Conservation (phyloP, 2,797 vertebrate species). For the Chrosomus eos region DNA sequence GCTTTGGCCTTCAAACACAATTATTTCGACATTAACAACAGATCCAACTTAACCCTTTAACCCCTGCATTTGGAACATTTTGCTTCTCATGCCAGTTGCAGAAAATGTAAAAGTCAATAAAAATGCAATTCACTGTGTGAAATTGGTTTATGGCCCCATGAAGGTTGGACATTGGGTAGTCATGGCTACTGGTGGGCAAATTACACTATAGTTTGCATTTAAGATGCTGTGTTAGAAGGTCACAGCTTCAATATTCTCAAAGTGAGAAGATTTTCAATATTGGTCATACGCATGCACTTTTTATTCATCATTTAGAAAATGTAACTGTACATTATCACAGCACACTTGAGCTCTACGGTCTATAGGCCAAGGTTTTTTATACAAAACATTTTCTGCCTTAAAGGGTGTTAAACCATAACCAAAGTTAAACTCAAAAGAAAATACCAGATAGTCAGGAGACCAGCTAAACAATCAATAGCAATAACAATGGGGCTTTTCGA, state of each 20-base stretch:
- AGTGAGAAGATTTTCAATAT: constrained; percentile 22
- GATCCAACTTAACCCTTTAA: constrained; percentile 44
- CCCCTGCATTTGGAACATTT: constrained; percentile 8
- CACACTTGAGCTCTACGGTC: background rate
- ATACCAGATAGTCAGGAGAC: background rate
- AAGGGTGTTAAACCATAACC: constrained; percentile 3
- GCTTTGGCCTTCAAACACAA: constrained; percentile 18
- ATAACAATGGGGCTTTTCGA: constrained; percentile 9
- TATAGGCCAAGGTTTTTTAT: background rate
- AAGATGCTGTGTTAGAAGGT: constrained; percentile 44
- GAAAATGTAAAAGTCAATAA: constrained; percentile 53
- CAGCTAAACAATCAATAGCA: constrained; percentile 33
- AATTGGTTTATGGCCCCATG: constrained; percentile 56
- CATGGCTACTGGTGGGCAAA: constrained; percentile 23
- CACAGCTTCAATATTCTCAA: constrained; percentile 24
- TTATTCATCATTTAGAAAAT: constrained; percentile 10
- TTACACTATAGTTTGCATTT: constrained; percentile 41
- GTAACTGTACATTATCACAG: background rate
- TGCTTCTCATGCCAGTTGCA: constrained; percentile 33
- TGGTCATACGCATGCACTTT: background rate
- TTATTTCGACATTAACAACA: constrained; percentile 22
- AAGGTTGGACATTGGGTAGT: constrained; percentile 47
- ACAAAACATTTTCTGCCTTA: background rate
- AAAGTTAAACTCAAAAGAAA: constrained; percentile 8
- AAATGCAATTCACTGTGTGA: constrained; percentile 56